Percentiles rank a stretch among this genome's conserved stretches.
Conservation (phyloP, 2,113 vertebrate species). For the Atherinomorus stipes region DNA sequence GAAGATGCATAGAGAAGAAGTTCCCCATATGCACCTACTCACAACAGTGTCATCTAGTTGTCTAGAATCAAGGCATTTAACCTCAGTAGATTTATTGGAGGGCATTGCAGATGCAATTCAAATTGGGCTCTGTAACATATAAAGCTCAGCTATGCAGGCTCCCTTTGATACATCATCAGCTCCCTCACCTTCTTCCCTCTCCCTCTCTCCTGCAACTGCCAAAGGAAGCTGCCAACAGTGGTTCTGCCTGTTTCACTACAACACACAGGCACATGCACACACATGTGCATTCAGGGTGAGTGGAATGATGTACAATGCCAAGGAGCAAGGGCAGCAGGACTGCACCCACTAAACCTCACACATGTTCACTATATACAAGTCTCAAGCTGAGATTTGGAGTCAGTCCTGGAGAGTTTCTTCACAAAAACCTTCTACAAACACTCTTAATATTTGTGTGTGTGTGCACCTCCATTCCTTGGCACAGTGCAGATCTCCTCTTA, state of each 20-base stretch:
- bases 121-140: slow-evolving; percentile 56
- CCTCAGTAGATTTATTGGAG: slow-evolving; percentile 45
- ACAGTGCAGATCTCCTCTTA: slow-evolving; percentile 31
- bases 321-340: neutral
- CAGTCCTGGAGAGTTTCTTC: slow-evolving; percentile 10
- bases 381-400: slow-evolving; percentile 57
- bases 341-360: slow-evolving; percentile 26
- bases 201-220: slow-evolving; percentile 12
- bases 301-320: slow-evolving; percentile 29
- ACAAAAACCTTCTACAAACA: slow-evolving; percentile 22
- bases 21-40: neutral
- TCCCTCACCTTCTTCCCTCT: slow-evolving; percentile 42
- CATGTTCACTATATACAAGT: neutral
- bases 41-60: slow-evolving; percentile 13
- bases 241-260: slow-evolving; percentile 46
- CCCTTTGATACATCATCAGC: slow-evolving; percentile 60
- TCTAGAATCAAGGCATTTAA: slow-evolving; percentile 44
- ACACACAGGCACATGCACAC: slow-evolving; percentile 33
- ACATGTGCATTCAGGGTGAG: slow-evolving; percentile 16
- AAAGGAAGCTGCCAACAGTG: slow-evolving; percentile 53
- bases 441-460: slow-evolving; percentile 15
- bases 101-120: slow-evolving; percentile 30
- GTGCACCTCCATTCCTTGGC: slow-evolving; percentile 26
- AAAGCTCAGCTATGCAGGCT: slow-evolving; percentile 49
- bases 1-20: neutral